Base-by-base conservation (phyloP, 2,888 invertebrate species). In the Axea sp. region DNA sequence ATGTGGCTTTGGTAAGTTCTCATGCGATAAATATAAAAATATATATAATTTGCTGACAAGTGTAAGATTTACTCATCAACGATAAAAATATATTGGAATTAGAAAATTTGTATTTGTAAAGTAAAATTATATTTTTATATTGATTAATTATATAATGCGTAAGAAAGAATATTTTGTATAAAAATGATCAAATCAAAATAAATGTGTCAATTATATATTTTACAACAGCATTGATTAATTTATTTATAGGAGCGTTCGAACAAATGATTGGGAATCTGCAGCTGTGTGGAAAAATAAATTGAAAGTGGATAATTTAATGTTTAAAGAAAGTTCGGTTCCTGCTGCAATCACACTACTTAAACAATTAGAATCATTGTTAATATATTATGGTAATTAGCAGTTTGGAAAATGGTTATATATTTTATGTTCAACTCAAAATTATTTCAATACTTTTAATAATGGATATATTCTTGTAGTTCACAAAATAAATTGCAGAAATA, bases 1-100 rank as follows among this genome's bases (percentile, higher is more conserved):
- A 90, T 92, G 89, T 92, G 92, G 92, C 86, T 92, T 15, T 89
- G 92, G 92, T 91, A 14, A 45, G 65, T 53, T 67, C 33, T 51
- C 51, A 73, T 47, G 31, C 37, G 39, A 49, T 51, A 26, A 17
- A 59, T 59, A 39, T 30, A 49, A 43, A 26, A 17, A 59, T 59
- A 39, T 30, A 39, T 41, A 35, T 35, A 33, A 33, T 41, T 3
- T 26, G 14, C 39, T 57, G 49, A 41, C 39, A 55, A 47, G 12
- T 45, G 19, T 15, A 45, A 43, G 43, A 43, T 64, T 55, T 31
- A 33, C 15, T 49, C 8, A 51, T 35, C 17, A 41, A 33, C 49
- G 11, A 41, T 49, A 57, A 59, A 47, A 22, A 35, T 17, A 39
- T 12, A 9, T 14, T 43, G 7, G 17, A 24, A 11, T 15, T 15